Evolutionary conservation across 2,888 invertebrate genomes (phyloP).

Genomic region (Neoascia interrupta): DNA sequence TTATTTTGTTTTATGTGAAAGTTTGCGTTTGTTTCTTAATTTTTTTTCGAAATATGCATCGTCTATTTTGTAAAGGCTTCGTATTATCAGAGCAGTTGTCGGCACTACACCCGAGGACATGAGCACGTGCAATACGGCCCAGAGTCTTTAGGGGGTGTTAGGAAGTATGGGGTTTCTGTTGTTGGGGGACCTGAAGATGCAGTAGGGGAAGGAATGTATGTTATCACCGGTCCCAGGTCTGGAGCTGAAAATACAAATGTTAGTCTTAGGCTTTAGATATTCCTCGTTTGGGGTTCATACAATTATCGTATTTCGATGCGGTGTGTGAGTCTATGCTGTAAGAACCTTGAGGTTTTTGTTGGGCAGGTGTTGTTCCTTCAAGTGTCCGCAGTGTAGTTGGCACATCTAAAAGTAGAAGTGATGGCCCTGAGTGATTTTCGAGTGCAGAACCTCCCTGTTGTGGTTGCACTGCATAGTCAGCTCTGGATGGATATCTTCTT

Average conservation of each 20-base stretch:
- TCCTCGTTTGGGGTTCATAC: background rate
- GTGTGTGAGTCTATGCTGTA: background rate
- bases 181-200: background rate
- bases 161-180: background rate
- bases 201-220: slow-evolving; percentile 5
- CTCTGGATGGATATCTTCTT: no score
- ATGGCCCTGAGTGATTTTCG: background rate
- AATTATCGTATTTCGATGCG: background rate
- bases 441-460: background rate
- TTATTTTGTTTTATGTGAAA: no score
- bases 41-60: no score
- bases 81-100: no score
- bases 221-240: background rate
- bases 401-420: background rate
- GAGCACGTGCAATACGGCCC: slow-evolving; percentile 8
- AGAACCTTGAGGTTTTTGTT: background rate
- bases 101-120: slow-evolving; percentile 6
- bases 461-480: background rate
- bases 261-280: background rate
- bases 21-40: no score
- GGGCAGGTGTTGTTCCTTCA: no score
- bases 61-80: no score
- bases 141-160: background rate
- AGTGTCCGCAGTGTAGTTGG: no score
- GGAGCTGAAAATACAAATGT: background rate